Conservation (phyloP, 2,888 invertebrate species). For the Phyllotreta striolata region DNA sequence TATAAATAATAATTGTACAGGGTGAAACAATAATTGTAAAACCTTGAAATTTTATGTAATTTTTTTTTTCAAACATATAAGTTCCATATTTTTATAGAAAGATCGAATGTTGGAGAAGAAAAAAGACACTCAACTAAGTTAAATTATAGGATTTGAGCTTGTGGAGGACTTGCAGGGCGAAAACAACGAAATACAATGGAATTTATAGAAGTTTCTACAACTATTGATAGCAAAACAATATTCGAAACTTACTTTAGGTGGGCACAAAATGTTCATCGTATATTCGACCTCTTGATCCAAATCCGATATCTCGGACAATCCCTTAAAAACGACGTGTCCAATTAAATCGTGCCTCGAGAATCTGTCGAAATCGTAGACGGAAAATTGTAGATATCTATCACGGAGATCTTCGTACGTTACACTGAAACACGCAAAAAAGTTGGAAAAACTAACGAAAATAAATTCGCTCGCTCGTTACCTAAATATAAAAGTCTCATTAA, state of each 20-base stretch:
- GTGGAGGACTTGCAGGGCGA: no score
- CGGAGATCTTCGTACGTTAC: slow-evolving; percentile 79
- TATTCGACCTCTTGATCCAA: slow-evolving; percentile 83
- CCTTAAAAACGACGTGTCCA: slow-evolving; percentile 83
- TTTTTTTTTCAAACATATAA: no score
- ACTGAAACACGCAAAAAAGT: slow-evolving; percentile 59
- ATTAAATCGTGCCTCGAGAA: slow-evolving; percentile 89
- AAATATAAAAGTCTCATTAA: slow-evolving; percentile 86
- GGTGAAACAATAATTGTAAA: no score
- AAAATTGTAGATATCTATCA: slow-evolving; percentile 82
- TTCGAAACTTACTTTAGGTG: slow-evolving; percentile 70
- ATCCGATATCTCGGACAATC: slow-evolving; percentile 79
- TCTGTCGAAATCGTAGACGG: slow-evolving; percentile 88
- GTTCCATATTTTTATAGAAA: no score
- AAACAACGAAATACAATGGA: neutral
- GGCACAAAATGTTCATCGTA: slow-evolving; percentile 84
- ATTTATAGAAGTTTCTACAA: neutral
- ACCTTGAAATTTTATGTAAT: no score
- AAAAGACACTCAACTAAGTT: no score
- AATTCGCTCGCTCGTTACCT: slow-evolving; percentile 63
- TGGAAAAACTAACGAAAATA: slow-evolving; percentile 1
- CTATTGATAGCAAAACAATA: neutral
- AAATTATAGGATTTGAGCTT: no score
- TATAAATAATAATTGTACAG: no score
- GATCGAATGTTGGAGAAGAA: no score